phyloP scores from a whole-genome alignment of 2,113 vertebrate genomes.

The Okapia johnstoni region DNA sequence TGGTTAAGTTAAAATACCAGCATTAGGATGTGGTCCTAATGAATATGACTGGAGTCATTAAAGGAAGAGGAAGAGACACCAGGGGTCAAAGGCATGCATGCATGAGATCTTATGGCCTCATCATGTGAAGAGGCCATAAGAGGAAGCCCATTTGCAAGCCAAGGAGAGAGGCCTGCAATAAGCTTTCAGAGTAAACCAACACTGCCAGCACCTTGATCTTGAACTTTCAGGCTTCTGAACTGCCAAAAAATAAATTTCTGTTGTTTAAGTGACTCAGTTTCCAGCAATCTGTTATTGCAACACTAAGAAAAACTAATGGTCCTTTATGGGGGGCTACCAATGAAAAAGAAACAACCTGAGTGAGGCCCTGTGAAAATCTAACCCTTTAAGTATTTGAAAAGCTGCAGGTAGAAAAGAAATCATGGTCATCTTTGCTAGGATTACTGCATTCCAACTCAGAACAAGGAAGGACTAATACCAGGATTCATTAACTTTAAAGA shows the following conservation, averaged over 20 bases:
- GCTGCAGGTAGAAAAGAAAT: neutral
- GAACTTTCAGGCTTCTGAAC: neutral
- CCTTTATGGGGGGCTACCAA: no score
- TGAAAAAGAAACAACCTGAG: neutral
- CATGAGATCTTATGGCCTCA: neutral
- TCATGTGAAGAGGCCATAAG: rapidly evolving
- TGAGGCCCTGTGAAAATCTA: no score
- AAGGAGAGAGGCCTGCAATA: neutral
- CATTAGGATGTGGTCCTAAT: neutral
- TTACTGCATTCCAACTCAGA: neutral
- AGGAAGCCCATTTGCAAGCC: neutral
- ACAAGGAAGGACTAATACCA: neutral
- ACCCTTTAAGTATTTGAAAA: neutral
- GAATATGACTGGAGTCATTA: neutral
- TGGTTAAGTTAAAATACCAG: neutral
- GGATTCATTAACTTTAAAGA: neutral
- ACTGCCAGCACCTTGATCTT: neutral
- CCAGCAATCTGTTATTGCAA: rapidly evolving
- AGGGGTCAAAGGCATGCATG: neutral
- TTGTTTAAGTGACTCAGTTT: neutral
- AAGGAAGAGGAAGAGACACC: neutral
- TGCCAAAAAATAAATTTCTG: neutral
- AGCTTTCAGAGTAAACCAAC: neutral
- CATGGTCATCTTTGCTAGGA: neutral
- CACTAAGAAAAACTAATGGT: no score